A percentile compares a stretch with the other conserved stretches of the same genome.
Evolutionary conservation across 2,888 invertebrate species (phyloP).

Genomic region (Tachina lurida): DNA sequence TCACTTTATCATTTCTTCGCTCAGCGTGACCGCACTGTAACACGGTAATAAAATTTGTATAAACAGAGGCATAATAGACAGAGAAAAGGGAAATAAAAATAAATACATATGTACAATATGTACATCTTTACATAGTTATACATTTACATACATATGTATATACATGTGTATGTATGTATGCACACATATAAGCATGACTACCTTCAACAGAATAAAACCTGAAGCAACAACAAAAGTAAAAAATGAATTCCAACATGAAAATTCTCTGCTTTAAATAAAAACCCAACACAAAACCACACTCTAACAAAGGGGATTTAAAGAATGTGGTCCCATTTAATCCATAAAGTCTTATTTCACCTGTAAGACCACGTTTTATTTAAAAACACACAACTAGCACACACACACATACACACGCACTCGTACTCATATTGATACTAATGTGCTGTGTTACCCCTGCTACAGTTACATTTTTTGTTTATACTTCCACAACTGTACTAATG

Average conservation of each 20-base stretch:
- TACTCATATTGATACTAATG: background rate
- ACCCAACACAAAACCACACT: background rate
- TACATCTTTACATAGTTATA: no score
- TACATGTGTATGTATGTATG: no score
- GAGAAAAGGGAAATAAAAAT: background rate
- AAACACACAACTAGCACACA: background rate
- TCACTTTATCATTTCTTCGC: no score
- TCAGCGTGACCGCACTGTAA: no score
- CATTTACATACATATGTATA: no score
- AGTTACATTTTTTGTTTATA: background rate
- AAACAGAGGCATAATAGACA: background rate
- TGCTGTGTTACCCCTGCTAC: background rate
- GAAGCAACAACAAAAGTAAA: no score
- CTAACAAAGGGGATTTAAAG: background rate
- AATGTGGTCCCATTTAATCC: background rate
- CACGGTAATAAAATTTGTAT: background rate
- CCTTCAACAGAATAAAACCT: background rate
- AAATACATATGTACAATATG: background rate
- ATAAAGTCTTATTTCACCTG: background rate
- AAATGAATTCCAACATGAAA: background rate
- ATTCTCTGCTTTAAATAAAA: background rate
- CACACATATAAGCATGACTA: no score
- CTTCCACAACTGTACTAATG: background rate
- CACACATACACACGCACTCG: background rate
- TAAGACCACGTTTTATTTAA: background rate